phyloP scores from a whole-genome alignment of 2,113 vertebrate species.

The Embiotoca jacksoni region DNA sequence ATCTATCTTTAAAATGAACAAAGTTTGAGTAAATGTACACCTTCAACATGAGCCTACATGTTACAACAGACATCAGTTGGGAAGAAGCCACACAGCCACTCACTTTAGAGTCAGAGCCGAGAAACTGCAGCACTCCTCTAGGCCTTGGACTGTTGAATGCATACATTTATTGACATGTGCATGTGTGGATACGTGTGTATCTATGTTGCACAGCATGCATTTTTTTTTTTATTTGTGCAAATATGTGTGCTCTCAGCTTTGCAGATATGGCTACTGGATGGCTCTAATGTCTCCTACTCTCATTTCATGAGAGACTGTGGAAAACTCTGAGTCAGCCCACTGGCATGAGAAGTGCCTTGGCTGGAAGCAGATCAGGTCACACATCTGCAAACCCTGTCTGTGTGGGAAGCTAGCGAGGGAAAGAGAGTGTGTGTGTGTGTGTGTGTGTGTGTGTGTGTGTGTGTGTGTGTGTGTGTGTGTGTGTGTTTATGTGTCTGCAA shows the following conservation, averaged over 20 bases:
- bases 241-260: constrained; percentile 45
- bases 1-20: constrained; percentile 51
- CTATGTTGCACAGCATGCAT: constrained; percentile 1
- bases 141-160: constrained; percentile 8
- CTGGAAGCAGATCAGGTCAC: constrained; percentile 78
- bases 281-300: constrained; percentile 74
- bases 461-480: constrained; percentile 8
- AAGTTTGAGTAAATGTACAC: constrained; percentile 37
- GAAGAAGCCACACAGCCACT: constrained; percentile 16
- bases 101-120: not conserved
- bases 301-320: constrained; percentile 80
- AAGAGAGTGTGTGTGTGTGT: constrained; percentile 2
- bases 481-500: constrained; percentile 7
- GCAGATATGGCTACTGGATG: constrained; percentile 62
- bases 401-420: too few relatives aligned
- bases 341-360: constrained; percentile 73
- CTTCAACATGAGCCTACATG: constrained; percentile 36
- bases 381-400: constrained; percentile 73
- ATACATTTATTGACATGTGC: not conserved
- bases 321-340: constrained; percentile 82
- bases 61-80: constrained; percentile 29
- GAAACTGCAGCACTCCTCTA: constrained; percentile 13
- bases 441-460: constrained; percentile 26
- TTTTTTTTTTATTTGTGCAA: constrained; percentile 35
- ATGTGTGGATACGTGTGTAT: not conserved